phyloP scores from a whole-genome alignment of 1,140 invertebrate species.

The Ectropis grisescens region DNA sequence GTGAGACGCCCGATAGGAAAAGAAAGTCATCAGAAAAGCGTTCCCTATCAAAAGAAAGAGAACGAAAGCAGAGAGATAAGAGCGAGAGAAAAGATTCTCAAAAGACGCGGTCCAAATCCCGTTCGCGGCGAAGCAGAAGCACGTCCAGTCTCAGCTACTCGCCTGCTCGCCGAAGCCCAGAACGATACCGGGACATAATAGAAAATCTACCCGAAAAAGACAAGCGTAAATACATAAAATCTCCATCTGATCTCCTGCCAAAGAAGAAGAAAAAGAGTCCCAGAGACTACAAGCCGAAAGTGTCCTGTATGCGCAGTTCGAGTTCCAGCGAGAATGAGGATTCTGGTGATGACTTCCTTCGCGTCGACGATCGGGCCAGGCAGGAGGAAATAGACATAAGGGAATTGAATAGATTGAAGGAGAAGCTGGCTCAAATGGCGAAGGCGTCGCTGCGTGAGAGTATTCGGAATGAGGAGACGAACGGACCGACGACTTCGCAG shows the following conservation, averaged over 20 bases:
- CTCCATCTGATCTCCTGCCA: conserved; percentile 39
- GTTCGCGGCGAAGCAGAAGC: conserved; percentile 43
- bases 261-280: conserved; percentile 42
- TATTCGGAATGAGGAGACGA: conserved; percentile 24
- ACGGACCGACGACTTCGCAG: conserved; percentile 38
- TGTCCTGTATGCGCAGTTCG: conserved; percentile 74
- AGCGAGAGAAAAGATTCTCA: conserved; percentile 22
- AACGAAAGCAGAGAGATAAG: conserved; percentile 20
- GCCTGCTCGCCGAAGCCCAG: conserved; percentile 73
- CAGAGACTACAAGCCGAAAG: conserved; percentile 52
- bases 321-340: conserved; percentile 71
- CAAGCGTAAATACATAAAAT: conserved; percentile 65
- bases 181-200: conserved; percentile 74
- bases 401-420: conserved; percentile 72
- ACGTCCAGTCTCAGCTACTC: conserved; percentile 77
- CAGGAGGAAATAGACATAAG: conserved; percentile 69
- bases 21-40: conserved; percentile 25
- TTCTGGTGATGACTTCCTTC: conserved; percentile 56
- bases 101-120: conserved; percentile 21
- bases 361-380: conserved; percentile 44
- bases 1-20: conserved; percentile 23
- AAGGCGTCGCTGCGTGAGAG: conserved; percentile 51
- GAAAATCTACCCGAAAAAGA: conserved; percentile 67
- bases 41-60: conserved; percentile 16
- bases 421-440: conserved; percentile 48